Conservation (phyloP, 2,113 vertebrate species). For the Pseudopipra pipra region DNA sequence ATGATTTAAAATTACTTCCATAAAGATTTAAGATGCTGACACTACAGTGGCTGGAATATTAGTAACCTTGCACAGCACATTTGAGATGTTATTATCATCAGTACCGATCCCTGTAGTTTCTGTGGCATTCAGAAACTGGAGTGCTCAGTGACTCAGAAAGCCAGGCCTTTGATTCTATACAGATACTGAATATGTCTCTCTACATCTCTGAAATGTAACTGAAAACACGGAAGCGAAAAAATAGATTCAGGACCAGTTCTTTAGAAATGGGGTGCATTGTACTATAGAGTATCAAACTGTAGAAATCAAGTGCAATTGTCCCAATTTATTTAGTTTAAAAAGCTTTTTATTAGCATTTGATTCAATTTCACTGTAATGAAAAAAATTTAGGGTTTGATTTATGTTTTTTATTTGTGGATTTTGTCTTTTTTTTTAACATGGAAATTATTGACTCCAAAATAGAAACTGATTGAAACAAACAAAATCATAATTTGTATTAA, state of each 20-base stretch:
- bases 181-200: neutral
- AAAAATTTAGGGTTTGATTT: neutral
- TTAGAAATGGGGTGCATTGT: neutral
- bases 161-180: neutral
- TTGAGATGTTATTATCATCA: neutral
- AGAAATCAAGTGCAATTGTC: neutral
- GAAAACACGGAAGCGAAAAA: neutral
- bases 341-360: neutral
- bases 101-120: neutral
- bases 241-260: neutral
- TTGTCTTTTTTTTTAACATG: neutral
- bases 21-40: neutral
- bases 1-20: neutral
- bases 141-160: neutral
- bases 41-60: neutral
- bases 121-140: neutral
- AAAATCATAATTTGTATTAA: neutral
- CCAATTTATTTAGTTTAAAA: neutral
- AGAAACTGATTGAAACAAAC: slow-evolving; percentile 19
- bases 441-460: neutral
- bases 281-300: neutral
- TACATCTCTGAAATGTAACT: neutral
- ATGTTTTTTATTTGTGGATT: neutral
- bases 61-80: neutral
- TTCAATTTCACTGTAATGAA: neutral